Conservation (phyloP, 2,797 vertebrate species). For the Danio aesculapii region DNA sequence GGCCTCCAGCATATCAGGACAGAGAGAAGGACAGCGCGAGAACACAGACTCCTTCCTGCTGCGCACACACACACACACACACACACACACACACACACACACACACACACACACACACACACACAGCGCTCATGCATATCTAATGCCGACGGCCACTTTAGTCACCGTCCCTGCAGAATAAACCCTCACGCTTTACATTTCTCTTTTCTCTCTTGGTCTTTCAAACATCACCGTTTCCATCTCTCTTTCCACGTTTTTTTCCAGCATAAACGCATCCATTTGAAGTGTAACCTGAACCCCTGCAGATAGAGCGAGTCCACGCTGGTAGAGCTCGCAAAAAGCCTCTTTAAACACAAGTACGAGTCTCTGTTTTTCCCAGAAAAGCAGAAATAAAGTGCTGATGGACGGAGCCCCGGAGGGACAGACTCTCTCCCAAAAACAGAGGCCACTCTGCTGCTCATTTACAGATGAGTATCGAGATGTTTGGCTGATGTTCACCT, state of each 20-base stretch:
- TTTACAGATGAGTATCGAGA: constrained; percentile 59
- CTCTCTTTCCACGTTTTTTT: constrained; percentile 41
- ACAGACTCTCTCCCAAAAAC: constrained; percentile 47
- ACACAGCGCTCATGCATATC: constrained; percentile 59
- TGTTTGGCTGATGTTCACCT: constrained; percentile 41
- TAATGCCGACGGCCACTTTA: constrained; percentile 47
- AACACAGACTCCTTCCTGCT: constrained; percentile 51
- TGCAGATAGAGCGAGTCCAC: constrained; percentile 42
- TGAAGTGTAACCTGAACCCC: constrained; percentile 59
- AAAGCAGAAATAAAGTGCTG: constrained; percentile 61
- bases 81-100: no score
- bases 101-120: background rate
- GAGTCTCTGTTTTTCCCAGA: constrained; percentile 40
- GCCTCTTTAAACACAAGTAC: constrained; percentile 53
- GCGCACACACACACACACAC: background rate
- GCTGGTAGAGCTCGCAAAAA: constrained; percentile 41
- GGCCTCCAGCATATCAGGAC: constrained; percentile 38
- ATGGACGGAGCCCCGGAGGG: constrained; percentile 63
- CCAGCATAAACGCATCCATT: constrained; percentile 54
- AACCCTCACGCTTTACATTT: constrained; percentile 56
- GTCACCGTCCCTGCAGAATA: constrained; percentile 58
- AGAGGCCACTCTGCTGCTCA: constrained; percentile 50
- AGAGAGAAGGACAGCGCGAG: constrained; percentile 41
- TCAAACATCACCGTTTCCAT: constrained; percentile 43
- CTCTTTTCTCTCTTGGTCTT: constrained; percentile 40